Evolutionary conservation across 2,888 invertebrate species (phyloP).

Genomic region (Cephus pygmeus): DNA sequence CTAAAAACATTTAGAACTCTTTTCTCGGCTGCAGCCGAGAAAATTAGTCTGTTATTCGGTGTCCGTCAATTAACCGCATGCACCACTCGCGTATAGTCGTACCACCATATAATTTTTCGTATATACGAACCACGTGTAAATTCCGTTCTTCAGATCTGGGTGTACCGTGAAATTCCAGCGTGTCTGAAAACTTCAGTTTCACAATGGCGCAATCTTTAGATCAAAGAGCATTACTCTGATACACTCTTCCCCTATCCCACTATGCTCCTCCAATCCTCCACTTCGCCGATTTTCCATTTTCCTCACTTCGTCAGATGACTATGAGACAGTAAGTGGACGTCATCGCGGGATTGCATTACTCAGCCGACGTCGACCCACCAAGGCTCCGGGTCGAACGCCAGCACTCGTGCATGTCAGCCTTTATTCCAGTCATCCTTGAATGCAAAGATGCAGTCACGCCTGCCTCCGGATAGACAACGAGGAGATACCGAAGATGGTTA

Average conservation of each 20-base stretch:
- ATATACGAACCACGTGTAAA: neutral
- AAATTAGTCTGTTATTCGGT: neutral
- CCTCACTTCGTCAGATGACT: neutral
- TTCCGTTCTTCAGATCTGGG: neutral
- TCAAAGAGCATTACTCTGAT: neutral
- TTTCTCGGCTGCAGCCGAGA: neutral
- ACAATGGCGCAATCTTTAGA: neutral
- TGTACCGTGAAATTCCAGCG: neutral
- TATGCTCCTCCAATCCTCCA: neutral
- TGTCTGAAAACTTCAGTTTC: neutral
- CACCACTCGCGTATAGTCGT: too few species aligned
- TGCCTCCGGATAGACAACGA: slow-evolving; percentile 29
- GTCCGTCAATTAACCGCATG: neutral
- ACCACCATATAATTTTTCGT: neutral
- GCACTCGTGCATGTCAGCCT: slow-evolving; percentile 29
- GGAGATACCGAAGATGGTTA: slow-evolving; percentile 31
- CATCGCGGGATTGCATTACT: neutral
- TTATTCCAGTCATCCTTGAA: slow-evolving; percentile 45
- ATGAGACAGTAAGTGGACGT: neutral
- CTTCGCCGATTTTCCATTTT: neutral
- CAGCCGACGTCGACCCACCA: neutral
- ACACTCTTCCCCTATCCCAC: neutral
- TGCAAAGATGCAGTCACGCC: slow-evolving; percentile 37
- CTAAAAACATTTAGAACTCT: neutral
- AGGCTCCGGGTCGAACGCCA: slow-evolving; percentile 26